Percentiles rank a stretch among this genome's conserved stretches.
These are phyloP conservation scores for Eristalinus sepulchralis DNA, from an alignment of 2,888 invertebrate species.

Conservation along the genomic window DNA sequence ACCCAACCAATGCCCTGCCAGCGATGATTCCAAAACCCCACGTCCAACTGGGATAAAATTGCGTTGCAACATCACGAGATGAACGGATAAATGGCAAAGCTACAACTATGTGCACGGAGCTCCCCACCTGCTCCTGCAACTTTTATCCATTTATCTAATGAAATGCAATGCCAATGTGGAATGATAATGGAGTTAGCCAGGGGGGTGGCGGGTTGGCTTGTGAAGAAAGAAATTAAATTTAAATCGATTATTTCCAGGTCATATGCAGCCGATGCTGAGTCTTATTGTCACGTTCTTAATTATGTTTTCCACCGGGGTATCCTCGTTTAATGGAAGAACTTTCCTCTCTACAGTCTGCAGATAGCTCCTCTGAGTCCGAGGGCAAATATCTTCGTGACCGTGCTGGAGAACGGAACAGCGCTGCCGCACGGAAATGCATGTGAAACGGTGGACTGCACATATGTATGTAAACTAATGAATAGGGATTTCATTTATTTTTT, in stretches of 20 bases:
- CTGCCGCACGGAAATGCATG: background rate
- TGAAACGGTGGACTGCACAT: conserved; percentile 40
- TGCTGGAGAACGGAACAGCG: conserved; percentile 14
- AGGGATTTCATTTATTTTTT: conserved; percentile 67
- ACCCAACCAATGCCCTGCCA: background rate
- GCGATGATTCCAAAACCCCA: background rate
- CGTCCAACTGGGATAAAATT: background rate
- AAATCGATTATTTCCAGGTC: conserved; percentile 71
- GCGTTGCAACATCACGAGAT: conserved; percentile 39
- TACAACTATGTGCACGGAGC: background rate
- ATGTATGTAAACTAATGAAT: conserved; percentile 65
- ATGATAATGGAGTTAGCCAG: conserved; percentile 20
- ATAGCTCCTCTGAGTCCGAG: conserved; percentile 60
- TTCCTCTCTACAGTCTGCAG: conserved; percentile 60
- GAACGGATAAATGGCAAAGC: conserved; percentile 15
- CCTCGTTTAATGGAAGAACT: conserved; percentile 68
- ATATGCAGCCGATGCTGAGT: conserved; percentile 68
- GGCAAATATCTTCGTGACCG: conserved; percentile 52
- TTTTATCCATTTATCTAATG: conserved; percentile 57
- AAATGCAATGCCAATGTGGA: conserved; percentile 52
- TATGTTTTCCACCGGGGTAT: conserved; percentile 57
- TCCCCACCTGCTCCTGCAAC: conserved; percentile 17
- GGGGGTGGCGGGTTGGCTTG: background rate
- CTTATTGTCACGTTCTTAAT: conserved; percentile 72
- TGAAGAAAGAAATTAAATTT: conserved; percentile 62